Evolutionary conservation across 1,140 invertebrate species (phyloP).

Genomic region (Helicorthomorpha holstii): DNA sequence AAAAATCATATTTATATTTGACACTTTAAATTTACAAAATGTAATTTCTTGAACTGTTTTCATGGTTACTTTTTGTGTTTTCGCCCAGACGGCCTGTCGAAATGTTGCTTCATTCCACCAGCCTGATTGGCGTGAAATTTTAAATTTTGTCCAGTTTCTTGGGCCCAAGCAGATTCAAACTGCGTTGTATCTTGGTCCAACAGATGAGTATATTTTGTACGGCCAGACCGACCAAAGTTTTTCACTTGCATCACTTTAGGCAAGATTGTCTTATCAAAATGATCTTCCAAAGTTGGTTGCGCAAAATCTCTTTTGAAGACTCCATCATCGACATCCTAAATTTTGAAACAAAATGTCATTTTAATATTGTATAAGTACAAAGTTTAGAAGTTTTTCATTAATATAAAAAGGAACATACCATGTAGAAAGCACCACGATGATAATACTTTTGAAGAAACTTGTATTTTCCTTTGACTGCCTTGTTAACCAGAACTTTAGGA

Average conservation of each 20-base stretch:
- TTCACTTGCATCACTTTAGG: conserved; percentile 99
- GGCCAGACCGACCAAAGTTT: conserved; percentile 95
- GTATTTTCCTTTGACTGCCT: conserved; percentile 94
- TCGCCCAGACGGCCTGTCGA: conserved; percentile 60
- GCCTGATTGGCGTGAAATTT: conserved; percentile 80
- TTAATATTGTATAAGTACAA: conserved; percentile 1
- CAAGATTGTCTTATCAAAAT: conserved; percentile 96
- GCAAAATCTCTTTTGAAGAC: conserved; percentile 91
- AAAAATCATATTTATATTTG: too few species aligned
- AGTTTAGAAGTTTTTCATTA: background rate
- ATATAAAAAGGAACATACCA: conserved; percentile 30
- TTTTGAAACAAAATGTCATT: conserved; percentile 9
- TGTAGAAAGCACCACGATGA: conserved; percentile 94
- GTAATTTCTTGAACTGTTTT: too few species aligned
- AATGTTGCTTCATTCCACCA: conserved; percentile 89
- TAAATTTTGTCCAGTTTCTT: conserved; percentile 68
- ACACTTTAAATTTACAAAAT: too few species aligned
- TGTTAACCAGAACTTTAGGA: conserved; percentile 86
- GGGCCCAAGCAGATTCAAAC: conserved; percentile 92
- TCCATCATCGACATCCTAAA: conserved; percentile 72
- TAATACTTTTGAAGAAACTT: conserved; percentile 99
- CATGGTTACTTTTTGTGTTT: conserved; percentile 20
- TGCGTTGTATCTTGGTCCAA: conserved; percentile 98
- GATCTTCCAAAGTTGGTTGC: conserved; percentile 92
- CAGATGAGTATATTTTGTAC: conserved; percentile 98